These are phyloP conservation scores for Coenonympha glycerion DNA, from an alignment of 2,888 invertebrate species.

Conservation along the genomic window DNA sequence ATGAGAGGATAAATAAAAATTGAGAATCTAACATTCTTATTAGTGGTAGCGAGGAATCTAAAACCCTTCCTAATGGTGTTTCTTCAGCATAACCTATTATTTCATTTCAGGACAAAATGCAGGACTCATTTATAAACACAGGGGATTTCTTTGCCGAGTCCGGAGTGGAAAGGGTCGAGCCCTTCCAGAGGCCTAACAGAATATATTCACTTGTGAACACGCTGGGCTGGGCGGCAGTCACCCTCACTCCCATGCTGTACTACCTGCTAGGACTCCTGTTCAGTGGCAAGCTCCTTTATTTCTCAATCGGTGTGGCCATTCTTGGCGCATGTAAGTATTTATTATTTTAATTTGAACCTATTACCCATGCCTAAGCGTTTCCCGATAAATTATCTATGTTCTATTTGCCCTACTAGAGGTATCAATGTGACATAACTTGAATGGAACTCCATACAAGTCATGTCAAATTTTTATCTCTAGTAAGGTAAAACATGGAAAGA, in stretches of 20 bases:
- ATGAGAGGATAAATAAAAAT: too few relatives aligned
- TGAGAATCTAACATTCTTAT: too few relatives aligned
- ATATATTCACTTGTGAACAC: constrained; percentile 83
- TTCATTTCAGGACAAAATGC: constrained; percentile 79
- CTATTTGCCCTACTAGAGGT: too few relatives aligned
- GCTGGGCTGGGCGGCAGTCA: constrained; percentile 80
- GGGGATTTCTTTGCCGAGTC: constrained; percentile 88
- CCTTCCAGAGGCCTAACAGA: constrained; percentile 76
- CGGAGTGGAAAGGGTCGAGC: constrained; percentile 79
- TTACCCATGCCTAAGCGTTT: too few relatives aligned
- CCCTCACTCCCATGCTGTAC: constrained; percentile 83
- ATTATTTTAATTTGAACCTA: too few relatives aligned
- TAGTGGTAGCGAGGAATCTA: too few relatives aligned
- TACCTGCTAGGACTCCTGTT: constrained; percentile 80
- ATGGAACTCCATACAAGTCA: too few relatives aligned
- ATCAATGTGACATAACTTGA: too few relatives aligned
- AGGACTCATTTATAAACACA: constrained; percentile 82
- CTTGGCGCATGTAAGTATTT: constrained; percentile 80
- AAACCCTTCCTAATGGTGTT: too few relatives aligned
- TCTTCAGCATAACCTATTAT: neutral
- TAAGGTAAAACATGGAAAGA: too few relatives aligned
- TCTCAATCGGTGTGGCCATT: constrained; percentile 81
- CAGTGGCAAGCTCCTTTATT: constrained; percentile 83
- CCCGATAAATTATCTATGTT: too few relatives aligned
- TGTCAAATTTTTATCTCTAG: too few relatives aligned